Percentiles rank a stretch among this genome's conserved stretches.
These are phyloP conservation scores for Brachypterus glaber DNA, from an alignment of 2,888 invertebrate genomes.

Conservation along the genomic window DNA sequence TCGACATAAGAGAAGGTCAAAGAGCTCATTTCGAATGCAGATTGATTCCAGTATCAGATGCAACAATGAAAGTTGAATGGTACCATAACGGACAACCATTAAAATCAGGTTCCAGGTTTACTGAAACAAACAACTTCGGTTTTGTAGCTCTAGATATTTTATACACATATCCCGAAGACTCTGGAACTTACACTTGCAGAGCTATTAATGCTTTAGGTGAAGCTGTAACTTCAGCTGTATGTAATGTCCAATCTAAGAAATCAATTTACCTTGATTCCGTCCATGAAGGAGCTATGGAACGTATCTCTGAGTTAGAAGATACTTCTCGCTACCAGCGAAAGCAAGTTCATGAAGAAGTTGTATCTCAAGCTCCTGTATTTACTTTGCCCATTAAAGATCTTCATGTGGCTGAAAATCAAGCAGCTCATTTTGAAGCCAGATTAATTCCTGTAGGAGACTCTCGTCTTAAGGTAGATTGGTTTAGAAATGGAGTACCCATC, in stretches of 20 bases:
- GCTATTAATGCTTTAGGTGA: constrained; percentile 88
- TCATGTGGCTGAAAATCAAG: constrained; percentile 79
- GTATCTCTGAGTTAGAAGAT: constrained; percentile 75
- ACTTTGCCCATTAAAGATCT: constrained; percentile 85
- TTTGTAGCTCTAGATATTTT: constrained; percentile 95
- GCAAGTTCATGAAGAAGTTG: constrained; percentile 63
- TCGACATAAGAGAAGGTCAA: constrained; percentile 90
- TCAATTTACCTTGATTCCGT: constrained; percentile 82
- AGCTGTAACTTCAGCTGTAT: constrained; percentile 83
- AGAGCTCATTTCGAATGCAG: constrained; percentile 91
- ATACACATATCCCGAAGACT: constrained; percentile 92
- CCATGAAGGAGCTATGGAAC: constrained; percentile 74
- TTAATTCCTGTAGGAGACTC: constrained; percentile 92
- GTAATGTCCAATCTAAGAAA: constrained; percentile 71
- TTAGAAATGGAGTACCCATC: constrained; percentile 83
- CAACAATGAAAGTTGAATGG: constrained; percentile 92
- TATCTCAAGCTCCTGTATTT: constrained; percentile 85
- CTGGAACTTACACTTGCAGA: constrained; percentile 90
- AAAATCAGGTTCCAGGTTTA: constrained; percentile 89
- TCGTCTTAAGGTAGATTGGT: constrained; percentile 86
- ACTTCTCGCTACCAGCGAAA: constrained; percentile 64
- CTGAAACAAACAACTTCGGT: constrained; percentile 94
- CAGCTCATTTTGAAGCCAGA: constrained; percentile 88
- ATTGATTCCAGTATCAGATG: constrained; percentile 86
- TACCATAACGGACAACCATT: constrained; percentile 84